These are phyloP conservation scores for Cranoglanis bouderius DNA, from an alignment of 2,113 vertebrate species.

Conservation along the genomic window DNA sequence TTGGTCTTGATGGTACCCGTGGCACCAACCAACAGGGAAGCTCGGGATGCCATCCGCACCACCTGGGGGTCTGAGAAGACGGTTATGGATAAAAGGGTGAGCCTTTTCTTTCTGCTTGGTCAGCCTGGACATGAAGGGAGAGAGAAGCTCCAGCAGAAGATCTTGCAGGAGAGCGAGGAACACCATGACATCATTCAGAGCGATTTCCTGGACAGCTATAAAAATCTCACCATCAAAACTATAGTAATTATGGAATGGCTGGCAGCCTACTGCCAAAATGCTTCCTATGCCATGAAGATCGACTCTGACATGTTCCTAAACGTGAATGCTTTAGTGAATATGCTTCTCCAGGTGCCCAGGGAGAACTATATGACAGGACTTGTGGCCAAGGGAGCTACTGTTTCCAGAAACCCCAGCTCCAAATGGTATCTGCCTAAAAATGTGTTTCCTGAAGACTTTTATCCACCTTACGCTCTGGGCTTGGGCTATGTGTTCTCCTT, in stretches of 20 bases:
- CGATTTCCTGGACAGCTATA: constrained; percentile 80
- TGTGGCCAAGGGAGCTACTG: background rate
- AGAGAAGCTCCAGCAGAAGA: constrained; percentile 1
- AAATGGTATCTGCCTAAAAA: constrained; percentile 72
- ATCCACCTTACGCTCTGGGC: constrained; percentile 70
- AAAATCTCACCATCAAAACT: constrained; percentile 81
- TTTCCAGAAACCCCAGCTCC: background rate
- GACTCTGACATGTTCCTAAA: constrained; percentile 80
- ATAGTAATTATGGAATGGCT: constrained; percentile 84
- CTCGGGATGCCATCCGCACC: constrained; percentile 61
- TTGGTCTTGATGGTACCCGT: constrained; percentile 73
- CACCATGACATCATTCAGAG: constrained; percentile 76
- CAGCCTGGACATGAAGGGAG: background rate
- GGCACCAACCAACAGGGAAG: constrained; percentile 54
- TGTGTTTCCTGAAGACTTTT: constrained; percentile 37
- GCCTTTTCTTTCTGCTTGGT: constrained; percentile 71
- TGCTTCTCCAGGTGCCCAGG: constrained; percentile 31
- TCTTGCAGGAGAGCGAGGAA: constrained; percentile 67
- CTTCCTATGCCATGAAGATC: constrained; percentile 74
- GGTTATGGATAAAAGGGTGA: constrained; percentile 56
- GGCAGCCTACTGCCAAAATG: constrained; percentile 65
- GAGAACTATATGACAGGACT: constrained; percentile 57
- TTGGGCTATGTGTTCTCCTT: constrained; percentile 73
- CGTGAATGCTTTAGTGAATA: constrained; percentile 55
- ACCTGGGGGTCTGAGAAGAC: constrained; percentile 70